phyloP scores from a whole-genome alignment of 1,140 invertebrate species.

The Conopomorpha cramerella region DNA sequence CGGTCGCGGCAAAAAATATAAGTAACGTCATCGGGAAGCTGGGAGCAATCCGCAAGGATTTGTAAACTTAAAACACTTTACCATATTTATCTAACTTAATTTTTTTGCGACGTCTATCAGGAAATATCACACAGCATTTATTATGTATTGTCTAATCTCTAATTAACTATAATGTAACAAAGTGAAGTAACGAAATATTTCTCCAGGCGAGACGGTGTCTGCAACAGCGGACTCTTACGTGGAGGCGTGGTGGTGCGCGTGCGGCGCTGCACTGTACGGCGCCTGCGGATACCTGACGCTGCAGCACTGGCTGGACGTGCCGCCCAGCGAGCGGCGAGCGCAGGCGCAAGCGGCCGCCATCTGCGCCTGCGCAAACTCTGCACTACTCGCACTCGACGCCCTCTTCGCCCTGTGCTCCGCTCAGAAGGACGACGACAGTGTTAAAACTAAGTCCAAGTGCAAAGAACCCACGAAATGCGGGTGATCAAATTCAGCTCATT shows the following conservation, averaged over 20 bases:
- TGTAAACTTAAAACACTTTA: not conserved
- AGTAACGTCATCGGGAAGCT: too few species aligned
- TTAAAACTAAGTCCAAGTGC: too few species aligned
- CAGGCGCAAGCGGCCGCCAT: slow-evolving; percentile 22
- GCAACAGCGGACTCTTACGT: slow-evolving; percentile 35
- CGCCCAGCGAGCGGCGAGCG: slow-evolving; percentile 13
- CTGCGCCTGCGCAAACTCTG: slow-evolving; percentile 24
- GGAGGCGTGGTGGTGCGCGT: slow-evolving; percentile 37
- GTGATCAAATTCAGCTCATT: too few species aligned
- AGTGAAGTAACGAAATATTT: not conserved
- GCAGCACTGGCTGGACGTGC: slow-evolving; percentile 21
- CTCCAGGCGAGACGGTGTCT: slow-evolving; percentile 33
- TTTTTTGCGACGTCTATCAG: too few species aligned
- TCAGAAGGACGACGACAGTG: slow-evolving; percentile 13
- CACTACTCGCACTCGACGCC: slow-evolving; percentile 23
- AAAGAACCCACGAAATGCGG: too few species aligned
- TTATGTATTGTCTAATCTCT: too few species aligned
- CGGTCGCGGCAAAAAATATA: too few species aligned
- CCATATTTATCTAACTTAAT: too few species aligned
- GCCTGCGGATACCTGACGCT: slow-evolving; percentile 25
- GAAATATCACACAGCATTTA: too few species aligned
- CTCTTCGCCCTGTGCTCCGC: slow-evolving; percentile 27
- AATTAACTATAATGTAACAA: too few species aligned
- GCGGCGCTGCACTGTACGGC: slow-evolving; percentile 24
- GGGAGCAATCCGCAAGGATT: not conserved